These are phyloP conservation scores for Notolepis coatsorum DNA, from an alignment of 2,797 vertebrate species.

Conservation along the genomic window DNA sequence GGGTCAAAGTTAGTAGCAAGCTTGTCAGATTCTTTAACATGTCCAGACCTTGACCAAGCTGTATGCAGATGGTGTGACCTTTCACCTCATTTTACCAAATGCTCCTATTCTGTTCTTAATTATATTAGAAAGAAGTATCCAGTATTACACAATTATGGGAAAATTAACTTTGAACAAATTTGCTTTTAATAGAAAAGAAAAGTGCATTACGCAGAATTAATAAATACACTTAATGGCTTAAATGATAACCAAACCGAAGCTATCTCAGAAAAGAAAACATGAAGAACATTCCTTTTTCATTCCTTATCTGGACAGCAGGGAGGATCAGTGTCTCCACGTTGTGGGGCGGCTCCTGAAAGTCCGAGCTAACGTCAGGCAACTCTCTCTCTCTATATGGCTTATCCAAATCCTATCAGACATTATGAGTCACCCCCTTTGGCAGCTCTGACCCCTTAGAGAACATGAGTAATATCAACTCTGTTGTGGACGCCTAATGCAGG, in stretches of 20 bases:
- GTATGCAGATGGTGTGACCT: slow-evolving; percentile 25
- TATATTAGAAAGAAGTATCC: not conserved
- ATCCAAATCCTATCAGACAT: slow-evolving; percentile 59
- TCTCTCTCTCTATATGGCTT: slow-evolving; percentile 18
- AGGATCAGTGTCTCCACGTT: slow-evolving; percentile 58
- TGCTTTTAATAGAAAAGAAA: not conserved
- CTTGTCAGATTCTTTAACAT: slow-evolving; percentile 48
- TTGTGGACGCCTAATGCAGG: too few species aligned
- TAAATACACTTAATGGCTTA: slow-evolving; percentile 19
- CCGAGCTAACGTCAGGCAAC: slow-evolving; percentile 19
- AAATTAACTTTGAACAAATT: not conserved
- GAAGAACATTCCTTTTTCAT: slow-evolving; percentile 31
- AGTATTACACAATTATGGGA: not conserved
- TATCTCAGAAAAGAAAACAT: slow-evolving; percentile 45
- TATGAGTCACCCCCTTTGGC: slow-evolving; percentile 4
- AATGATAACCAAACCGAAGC: slow-evolving; percentile 27
- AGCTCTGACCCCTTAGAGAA: not conserved
- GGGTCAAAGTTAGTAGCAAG: slow-evolving; percentile 22
- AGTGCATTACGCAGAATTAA: slow-evolving; percentile 39
- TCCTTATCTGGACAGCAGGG: slow-evolving; percentile 56
- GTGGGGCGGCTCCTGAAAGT: slow-evolving; percentile 62
- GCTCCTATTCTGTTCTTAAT: not conserved
- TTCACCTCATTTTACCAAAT: slow-evolving; percentile 23
- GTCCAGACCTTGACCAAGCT: slow-evolving; percentile 33
- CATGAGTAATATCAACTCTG: too few species aligned